Percentiles rank a stretch among this genome's conserved stretches.
phyloP scores from a whole-genome alignment of 2,888 invertebrate genomes.

The Notodromas monacha region DNA sequence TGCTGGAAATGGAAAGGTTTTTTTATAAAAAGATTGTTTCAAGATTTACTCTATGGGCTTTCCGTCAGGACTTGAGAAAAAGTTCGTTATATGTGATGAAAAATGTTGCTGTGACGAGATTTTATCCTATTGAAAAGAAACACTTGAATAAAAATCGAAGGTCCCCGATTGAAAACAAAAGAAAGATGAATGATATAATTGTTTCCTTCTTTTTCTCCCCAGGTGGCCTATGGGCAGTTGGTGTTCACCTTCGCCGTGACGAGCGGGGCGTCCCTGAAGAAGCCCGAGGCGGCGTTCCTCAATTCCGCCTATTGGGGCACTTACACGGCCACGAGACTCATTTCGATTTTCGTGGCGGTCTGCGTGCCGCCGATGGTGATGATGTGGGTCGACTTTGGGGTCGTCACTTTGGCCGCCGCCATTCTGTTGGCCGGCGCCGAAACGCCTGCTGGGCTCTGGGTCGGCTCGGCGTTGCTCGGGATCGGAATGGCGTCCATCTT shows the following conservation, averaged over 20 bases:
- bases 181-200: too few relatives aligned
- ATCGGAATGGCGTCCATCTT: neutral
- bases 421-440: neutral
- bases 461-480: neutral
- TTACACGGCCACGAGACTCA: neutral
- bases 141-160: too few relatives aligned
- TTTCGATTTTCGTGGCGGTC: neutral
- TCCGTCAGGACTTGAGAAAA: too few relatives aligned
- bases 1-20: too few relatives aligned
- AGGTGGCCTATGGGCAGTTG: slow-evolving; percentile 1
- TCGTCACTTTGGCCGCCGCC: neutral
- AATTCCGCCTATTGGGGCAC: neutral
- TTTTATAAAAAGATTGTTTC: too few relatives aligned
- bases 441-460: neutral
- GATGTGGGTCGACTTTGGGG: neutral
- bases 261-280: neutral
- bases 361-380: neutral
- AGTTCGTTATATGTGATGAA: too few relatives aligned
- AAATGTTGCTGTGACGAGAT: too few relatives aligned
- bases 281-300: neutral
- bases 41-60: too few relatives aligned
- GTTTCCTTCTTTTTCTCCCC: too few relatives aligned
- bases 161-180: too few relatives aligned
- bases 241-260: neutral
- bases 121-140: too few relatives aligned